Evolutionary conservation across 2,113 vertebrate species (phyloP).

Genomic region (Tamias sibiricus): DNA sequence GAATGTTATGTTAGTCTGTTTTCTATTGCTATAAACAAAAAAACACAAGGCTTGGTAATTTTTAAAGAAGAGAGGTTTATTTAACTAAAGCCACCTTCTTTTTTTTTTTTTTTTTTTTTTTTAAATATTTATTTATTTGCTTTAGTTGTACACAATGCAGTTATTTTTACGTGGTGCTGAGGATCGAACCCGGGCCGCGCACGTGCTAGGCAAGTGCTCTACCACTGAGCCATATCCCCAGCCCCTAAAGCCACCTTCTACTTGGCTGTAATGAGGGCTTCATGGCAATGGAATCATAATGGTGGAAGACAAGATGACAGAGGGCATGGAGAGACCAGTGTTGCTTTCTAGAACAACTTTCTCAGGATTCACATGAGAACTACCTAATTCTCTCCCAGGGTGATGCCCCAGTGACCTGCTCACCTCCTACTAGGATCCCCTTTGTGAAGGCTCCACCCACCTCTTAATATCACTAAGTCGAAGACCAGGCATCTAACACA

Average conservation of each 20-base stretch:
- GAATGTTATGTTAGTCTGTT: background rate
- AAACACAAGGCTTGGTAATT: too few relatives aligned
- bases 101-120: too few relatives aligned
- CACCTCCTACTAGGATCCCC: background rate
- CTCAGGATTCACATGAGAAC: background rate
- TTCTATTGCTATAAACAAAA: too few relatives aligned
- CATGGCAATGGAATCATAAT: background rate
- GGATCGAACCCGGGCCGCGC: too few relatives aligned
- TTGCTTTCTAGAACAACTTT: background rate
- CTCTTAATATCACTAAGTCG: too few relatives aligned
- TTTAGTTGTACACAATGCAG: too few relatives aligned
- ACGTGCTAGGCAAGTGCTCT: too few relatives aligned
- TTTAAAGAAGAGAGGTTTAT: too few relatives aligned
- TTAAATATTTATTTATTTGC: too few relatives aligned
- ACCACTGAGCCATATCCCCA: too few relatives aligned
- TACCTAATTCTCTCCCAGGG: background rate
- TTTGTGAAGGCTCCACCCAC: background rate
- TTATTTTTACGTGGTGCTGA: too few relatives aligned
- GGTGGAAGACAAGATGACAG: background rate
- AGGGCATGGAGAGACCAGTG: background rate
- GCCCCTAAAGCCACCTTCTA: background rate
- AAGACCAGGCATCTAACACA: too few relatives aligned
- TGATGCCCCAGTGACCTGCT: background rate
- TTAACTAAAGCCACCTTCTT: background rate
- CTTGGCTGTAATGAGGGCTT: background rate